These are phyloP conservation scores for Drosophila pandora DNA, from an alignment of 1,140 invertebrate genomes.

Conservation along the genomic window DNA sequence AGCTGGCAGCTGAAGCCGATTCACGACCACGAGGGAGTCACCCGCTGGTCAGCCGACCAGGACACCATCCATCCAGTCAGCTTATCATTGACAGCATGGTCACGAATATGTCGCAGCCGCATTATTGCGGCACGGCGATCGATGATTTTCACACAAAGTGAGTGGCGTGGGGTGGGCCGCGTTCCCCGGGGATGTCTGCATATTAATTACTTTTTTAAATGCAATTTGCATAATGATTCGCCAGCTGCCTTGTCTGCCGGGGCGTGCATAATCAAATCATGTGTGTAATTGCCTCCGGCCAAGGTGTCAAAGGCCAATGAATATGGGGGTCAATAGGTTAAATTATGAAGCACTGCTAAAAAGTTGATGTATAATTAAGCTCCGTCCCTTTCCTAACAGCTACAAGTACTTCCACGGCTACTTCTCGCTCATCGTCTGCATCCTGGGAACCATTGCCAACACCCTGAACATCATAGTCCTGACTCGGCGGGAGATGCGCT, in stretches of 20 bases:
- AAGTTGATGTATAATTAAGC: not conserved
- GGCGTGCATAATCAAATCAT: slow-evolving; percentile 58
- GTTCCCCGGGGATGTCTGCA: slow-evolving; percentile 34
- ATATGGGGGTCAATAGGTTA: not conserved
- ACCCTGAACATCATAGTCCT: slow-evolving; percentile 97
- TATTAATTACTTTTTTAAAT: slow-evolving; percentile 76
- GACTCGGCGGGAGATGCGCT: slow-evolving; percentile 93
- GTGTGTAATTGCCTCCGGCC: slow-evolving; percentile 58
- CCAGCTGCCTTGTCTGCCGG: slow-evolving; percentile 36
- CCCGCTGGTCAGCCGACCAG: slow-evolving; percentile 6
- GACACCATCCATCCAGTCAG: slow-evolving; percentile 6
- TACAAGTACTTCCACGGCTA: slow-evolving; percentile 81
- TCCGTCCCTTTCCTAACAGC: slow-evolving; percentile 30
- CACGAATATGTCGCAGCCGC: slow-evolving; percentile 79
- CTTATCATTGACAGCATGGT: slow-evolving; percentile 72
- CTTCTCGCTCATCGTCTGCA: slow-evolving; percentile 88
- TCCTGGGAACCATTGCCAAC: slow-evolving; percentile 96
- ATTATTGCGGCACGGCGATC: slow-evolving; percentile 77
- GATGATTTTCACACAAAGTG: slow-evolving; percentile 83
- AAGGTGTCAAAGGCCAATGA: slow-evolving; percentile 19
- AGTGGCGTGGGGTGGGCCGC: slow-evolving; percentile 19
- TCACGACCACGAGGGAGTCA: slow-evolving; percentile 1
- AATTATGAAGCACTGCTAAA: not conserved
- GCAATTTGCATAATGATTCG: slow-evolving; percentile 74
- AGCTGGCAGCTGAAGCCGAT: slow-evolving; percentile 15